phyloP scores from a whole-genome alignment of 1,140 invertebrate genomes.

The Danaus melanippus region DNA sequence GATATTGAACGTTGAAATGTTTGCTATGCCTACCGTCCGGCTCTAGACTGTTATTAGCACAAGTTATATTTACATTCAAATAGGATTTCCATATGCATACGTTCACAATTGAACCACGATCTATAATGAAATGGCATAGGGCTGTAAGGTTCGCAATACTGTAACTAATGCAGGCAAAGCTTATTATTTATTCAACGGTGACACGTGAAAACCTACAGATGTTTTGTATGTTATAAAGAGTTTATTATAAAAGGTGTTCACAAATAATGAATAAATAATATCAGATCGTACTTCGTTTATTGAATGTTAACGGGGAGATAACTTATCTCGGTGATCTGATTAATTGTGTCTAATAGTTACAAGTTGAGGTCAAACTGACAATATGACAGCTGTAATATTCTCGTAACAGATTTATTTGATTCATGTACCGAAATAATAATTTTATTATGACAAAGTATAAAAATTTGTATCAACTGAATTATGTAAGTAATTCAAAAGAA shows the following conservation, averaged over 20 bases:
- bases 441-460: too few species aligned
- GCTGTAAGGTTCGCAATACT: too few species aligned
- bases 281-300: slow-evolving; percentile 26
- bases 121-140: too few species aligned
- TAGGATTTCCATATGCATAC: slow-evolving; percentile 2
- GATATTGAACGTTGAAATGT: slow-evolving; percentile 17
- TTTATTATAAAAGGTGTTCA: slow-evolving; percentile 3
- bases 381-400: too few species aligned
- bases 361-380: slow-evolving; percentile 3
- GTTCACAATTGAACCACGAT: too few species aligned
- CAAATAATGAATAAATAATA: slow-evolving; percentile 2
- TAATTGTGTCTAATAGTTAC: slow-evolving; percentile 45
- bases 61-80: slow-evolving; percentile 7
- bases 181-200: too few species aligned
- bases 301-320: slow-evolving; percentile 32
- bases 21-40: slow-evolving; percentile 9
- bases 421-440: too few species aligned
- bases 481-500: too few species aligned
- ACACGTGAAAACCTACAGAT: too few species aligned
- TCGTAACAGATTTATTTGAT: too few species aligned
- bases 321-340: slow-evolving; percentile 53
- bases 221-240: neutral
- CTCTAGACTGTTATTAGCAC: slow-evolving; percentile 11
- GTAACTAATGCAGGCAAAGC: too few species aligned
- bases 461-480: too few species aligned